Evolutionary conservation across 2,888 invertebrate genomes (phyloP), one percentile per base, ranked within the genome.

Genomic region (Drosophila fungiperda): DNA sequence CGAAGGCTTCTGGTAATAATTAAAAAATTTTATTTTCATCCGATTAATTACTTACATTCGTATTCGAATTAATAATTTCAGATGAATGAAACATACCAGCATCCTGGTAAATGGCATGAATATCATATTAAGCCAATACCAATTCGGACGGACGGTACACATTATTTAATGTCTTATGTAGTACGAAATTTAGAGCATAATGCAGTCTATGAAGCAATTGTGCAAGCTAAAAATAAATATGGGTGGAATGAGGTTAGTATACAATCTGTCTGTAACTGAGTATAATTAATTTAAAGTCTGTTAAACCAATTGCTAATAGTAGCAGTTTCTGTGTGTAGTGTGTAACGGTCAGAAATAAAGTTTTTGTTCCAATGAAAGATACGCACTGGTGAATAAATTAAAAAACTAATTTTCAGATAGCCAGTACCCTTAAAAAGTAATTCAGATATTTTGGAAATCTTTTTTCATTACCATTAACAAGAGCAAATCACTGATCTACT

Each of bases 31-130:
- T 40, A 29, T 40, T 40, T 2, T 3, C 26, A 38, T n/a, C 11
- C 9, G 1, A 38, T 38, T 3, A 17, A 38, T 36, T 6, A 15
- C 7, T 3, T 15, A 52, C 12, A 52, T 8, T 12, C 9, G n/a
- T 9, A 29, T 32, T 32, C n/a, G 15, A 9, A 17, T 8, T 9
- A 35, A 35, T 8, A 29, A 45, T 67, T 76, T 52, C 4, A 96
- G 96, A 95, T 96, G 93, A 96, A 96, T 93, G 96, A 96, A 93
- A 95, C 96, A 0, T 95, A 95, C 93, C 95, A 96, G 89, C 95
- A 95, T 92, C 96, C 96, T 2, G 96, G 96, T 0, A 94, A 95
- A 71, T 96, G 96, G 96, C 95, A 96, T 91, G 96, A 96, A 77
- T 91, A 91, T 75, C 92, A 92, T 76, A 92, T 93, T 70, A 92